phyloP scores from a whole-genome alignment of 2,797 vertebrate species.

The Oryzias dopingdopingensis region DNA sequence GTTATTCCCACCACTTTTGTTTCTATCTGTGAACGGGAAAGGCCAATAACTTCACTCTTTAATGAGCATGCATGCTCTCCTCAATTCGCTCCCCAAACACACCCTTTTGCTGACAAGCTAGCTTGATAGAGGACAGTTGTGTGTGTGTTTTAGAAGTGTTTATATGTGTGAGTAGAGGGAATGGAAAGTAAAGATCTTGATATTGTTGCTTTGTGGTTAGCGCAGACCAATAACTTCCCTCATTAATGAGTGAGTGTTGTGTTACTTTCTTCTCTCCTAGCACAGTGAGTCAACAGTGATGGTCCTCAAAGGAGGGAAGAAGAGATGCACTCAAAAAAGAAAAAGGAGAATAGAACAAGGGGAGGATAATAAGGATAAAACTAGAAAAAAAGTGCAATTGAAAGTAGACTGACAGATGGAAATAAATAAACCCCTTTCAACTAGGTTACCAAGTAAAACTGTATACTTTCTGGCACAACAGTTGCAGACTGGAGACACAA shows the following conservation, averaged over 20 bases:
- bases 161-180: background rate
- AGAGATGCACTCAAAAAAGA: background rate
- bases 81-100: constrained; percentile 42
- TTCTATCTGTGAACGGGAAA: constrained; percentile 37
- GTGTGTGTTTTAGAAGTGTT: constrained; percentile 1
- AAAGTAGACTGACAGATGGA: constrained; percentile 6
- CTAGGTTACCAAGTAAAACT: constrained; percentile 44
- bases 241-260: constrained; percentile 46
- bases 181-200: constrained; percentile 23
- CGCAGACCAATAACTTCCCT: constrained; percentile 29
- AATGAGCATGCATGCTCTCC: constrained; percentile 59
- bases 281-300: constrained; percentile 10
- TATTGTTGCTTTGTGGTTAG: constrained; percentile 33
- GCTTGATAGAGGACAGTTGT: constrained; percentile 14
- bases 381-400: background rate
- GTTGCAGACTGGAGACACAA: constrained; percentile 21
- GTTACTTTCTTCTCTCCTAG: constrained; percentile 30
- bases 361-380: background rate
- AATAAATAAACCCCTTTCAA: constrained; percentile 47
- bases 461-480: constrained; percentile 46
- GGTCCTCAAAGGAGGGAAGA: constrained; percentile 17
- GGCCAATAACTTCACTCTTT: constrained; percentile 54
- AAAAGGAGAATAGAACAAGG: constrained; percentile 4
- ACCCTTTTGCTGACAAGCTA: constrained; percentile 35
- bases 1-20: constrained; percentile 28